Percentiles rank a stretch among this genome's conserved stretches.
Conservation (phyloP, 2,113 vertebrate species). For the Procavia capensis region DNA sequence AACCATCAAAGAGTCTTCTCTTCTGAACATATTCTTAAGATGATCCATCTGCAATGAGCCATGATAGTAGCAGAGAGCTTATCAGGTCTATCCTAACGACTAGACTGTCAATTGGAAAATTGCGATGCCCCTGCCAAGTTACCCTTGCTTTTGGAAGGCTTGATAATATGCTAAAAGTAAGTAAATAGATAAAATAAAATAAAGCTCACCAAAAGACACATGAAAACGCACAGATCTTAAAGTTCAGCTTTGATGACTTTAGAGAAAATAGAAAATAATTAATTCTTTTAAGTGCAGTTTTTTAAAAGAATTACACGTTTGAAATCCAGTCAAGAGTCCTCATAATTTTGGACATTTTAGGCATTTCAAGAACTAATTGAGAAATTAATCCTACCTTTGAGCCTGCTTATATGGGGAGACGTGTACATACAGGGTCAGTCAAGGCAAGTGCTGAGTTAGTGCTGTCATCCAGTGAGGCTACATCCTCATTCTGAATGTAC, state of each 20-base stretch:
- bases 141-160: neutral
- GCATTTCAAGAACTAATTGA: neutral
- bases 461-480: neutral
- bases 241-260: neutral
- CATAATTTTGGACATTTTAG: neutral
- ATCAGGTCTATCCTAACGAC: neutral
- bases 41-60: too few relatives aligned
- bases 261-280: conserved; percentile 15
- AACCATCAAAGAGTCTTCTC: too few relatives aligned
- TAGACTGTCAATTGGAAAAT: neutral
- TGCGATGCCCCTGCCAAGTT: neutral
- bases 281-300: neutral
- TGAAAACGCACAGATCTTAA: neutral
- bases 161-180: neutral
- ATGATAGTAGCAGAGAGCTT: neutral
- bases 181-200: neutral
- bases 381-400: neutral
- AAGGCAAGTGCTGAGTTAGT: neutral
- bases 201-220: neutral
- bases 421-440: neutral
- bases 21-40: neutral
- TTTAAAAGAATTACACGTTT: neutral
- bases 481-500: neutral
- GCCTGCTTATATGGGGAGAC: neutral
- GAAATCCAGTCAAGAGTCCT: neutral